Evolutionary conservation across 1,140 invertebrate genomes (phyloP).

Genomic region (Brachionus asplanchnoidis): DNA sequence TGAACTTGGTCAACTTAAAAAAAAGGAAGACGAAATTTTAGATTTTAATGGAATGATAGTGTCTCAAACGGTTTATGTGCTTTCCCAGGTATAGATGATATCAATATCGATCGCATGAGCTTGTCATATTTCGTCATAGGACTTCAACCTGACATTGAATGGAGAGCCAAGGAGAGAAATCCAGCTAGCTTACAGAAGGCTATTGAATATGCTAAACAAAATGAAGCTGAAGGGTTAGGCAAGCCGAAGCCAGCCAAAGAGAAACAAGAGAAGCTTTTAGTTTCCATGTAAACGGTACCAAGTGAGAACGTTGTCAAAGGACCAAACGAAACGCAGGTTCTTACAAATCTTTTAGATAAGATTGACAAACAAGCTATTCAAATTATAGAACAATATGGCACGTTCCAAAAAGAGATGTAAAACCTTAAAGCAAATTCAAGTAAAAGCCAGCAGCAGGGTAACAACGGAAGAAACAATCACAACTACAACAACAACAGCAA

Average conservation of each 20-base stretch:
- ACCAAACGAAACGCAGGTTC: background rate
- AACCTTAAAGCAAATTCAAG: background rate
- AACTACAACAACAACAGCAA: background rate
- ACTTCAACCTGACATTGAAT: background rate
- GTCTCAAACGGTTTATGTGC: background rate
- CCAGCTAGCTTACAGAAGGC: background rate
- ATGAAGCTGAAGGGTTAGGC: background rate
- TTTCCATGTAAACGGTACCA: background rate
- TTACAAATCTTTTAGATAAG: background rate
- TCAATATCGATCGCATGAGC: background rate
- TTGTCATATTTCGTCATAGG: background rate
- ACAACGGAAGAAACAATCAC: background rate
- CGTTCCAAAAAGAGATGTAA: background rate
- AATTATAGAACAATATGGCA: conserved; percentile 1
- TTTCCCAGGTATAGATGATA: background rate
- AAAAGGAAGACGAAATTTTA: background rate
- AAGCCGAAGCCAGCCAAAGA: background rate
- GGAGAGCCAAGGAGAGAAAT: background rate
- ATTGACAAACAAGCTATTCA: background rate
- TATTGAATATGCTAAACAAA: background rate
- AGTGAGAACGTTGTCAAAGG: background rate
- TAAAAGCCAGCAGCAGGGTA: background rate
- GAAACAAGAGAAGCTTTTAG: background rate
- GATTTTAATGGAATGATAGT: background rate
- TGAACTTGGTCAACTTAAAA: background rate